phyloP scores from a whole-genome alignment of 2,888 invertebrate species.

The Poecilobothrus nobilitatus region DNA sequence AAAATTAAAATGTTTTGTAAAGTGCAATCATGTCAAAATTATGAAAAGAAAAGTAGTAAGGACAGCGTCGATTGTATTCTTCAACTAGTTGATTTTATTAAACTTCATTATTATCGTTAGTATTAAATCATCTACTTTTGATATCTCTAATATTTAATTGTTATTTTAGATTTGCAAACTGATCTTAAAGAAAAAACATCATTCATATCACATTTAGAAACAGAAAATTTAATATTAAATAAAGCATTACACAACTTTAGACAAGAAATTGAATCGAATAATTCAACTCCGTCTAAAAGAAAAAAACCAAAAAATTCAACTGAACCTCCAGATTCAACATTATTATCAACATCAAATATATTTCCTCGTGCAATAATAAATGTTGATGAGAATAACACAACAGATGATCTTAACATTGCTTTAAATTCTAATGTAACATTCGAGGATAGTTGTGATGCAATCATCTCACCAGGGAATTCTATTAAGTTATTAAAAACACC shows the following conservation, averaged over 20 bases:
- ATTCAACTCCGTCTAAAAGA: slow-evolving; percentile 8
- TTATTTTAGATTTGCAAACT: background rate
- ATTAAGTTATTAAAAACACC: slow-evolving; percentile 16
- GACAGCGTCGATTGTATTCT: slow-evolving; percentile 22
- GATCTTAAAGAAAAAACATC: background rate
- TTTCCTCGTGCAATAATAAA: background rate
- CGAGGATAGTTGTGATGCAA: slow-evolving; percentile 21
- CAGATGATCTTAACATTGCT: slow-evolving; percentile 35
- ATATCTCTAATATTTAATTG: background rate
- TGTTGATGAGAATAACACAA: slow-evolving; percentile 16
- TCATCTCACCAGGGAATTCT: slow-evolving; percentile 19
- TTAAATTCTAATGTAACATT: slow-evolving; percentile 29
- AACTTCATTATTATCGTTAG: slow-evolving; percentile 34
- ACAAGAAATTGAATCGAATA: slow-evolving; percentile 8
- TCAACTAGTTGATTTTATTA: slow-evolving; percentile 26
- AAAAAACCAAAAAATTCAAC: slow-evolving; percentile 16
- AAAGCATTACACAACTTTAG: slow-evolving; percentile 4
- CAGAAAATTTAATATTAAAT: background rate
- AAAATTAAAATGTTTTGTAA: background rate
- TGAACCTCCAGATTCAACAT: background rate
- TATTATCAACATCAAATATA: background rate
- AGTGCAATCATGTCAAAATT: background rate
- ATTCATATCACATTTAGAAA: background rate
- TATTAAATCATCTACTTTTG: background rate
- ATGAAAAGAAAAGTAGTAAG: background rate